Evolutionary conservation across 2,888 invertebrate species (phyloP), one percentile per base, ranked within the genome.

Genomic region (Mythimna loreyi): DNA sequence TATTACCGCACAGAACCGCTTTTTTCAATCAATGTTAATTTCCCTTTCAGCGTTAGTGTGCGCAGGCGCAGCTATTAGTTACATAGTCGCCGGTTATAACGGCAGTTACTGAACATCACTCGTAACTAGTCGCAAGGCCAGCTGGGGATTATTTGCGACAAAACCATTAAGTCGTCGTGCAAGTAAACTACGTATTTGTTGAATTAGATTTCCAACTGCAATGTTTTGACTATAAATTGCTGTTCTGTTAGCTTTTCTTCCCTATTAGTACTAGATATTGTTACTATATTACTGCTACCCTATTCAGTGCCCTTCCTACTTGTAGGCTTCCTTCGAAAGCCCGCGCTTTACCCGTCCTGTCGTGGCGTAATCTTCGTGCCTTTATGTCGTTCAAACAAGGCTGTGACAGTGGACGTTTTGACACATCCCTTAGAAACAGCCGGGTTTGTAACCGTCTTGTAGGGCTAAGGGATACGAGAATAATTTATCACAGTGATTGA

Each of bases 41-140:
- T 84, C 78, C 75, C 67, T 84, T 78, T 84, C 79, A 73, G 60
- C 33, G 55, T 63, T 61, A 59, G 21, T 68, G 53, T 83, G 66
- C 64, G 60, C 61, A 30, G 52, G 75, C 55, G 56, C 69, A 43
- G 40, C 65, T 47, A 71, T 66, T 73, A 57, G 58, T 71, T 80
- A 77, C 65, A 81, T 69, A 77, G 65, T 78, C 61, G 43, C 57
- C 78, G 61, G 69, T 70, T 65, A 47, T 65, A 71, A 65, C 62
- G 59, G 59, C 66, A 71, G 66, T 65, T 61, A 66, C 57, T 64
- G 53, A 72, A 65, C 66, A 72, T 70, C 65, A 72, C 47, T 64
- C 63, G 45, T 68, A 78, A 82, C 69, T 74, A 80, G 78, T 61
- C 43, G 71, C 78, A 81, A 82, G 82, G 82, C 72, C 79, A 66